Percentiles rank a stretch among this genome's conserved stretches.
phyloP scores from a whole-genome alignment of 2,113 vertebrate species.

The Peromyscus polionotus region DNA sequence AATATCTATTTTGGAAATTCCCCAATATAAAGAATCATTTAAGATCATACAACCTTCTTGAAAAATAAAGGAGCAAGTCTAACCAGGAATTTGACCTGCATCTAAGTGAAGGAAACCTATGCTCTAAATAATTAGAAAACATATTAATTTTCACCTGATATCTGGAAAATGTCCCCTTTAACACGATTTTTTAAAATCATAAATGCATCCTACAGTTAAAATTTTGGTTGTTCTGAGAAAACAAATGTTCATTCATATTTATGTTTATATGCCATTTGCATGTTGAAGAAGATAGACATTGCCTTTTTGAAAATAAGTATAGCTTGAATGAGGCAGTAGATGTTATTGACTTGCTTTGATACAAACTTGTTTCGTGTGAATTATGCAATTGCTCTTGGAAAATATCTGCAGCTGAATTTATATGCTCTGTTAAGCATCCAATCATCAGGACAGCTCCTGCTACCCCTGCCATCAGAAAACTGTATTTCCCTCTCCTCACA shows the following conservation, averaged over 20 bases:
- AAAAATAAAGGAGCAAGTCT: neutral
- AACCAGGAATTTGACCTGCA: neutral
- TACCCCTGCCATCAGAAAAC: slow-evolving; percentile 72
- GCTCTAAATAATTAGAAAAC: neutral
- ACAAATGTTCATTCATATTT: neutral
- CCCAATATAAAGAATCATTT: neutral
- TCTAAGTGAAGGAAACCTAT: neutral
- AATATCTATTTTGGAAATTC: neutral
- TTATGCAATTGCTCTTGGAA: slow-evolving; percentile 73
- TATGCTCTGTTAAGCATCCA: slow-evolving; percentile 72
- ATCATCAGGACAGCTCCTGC: slow-evolving; percentile 57
- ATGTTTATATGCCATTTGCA: neutral
- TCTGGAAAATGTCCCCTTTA: neutral
- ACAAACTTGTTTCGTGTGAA: slow-evolving; percentile 63
- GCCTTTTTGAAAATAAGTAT: slow-evolving; percentile 7
- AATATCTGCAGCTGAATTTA: slow-evolving; percentile 75
- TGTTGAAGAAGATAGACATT: slow-evolving; percentile 10
- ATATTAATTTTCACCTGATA: neutral
- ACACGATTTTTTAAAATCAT: neutral
- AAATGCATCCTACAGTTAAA: neutral
- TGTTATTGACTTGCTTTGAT: slow-evolving; percentile 50
- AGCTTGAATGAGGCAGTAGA: slow-evolving; percentile 36
- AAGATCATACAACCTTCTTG: neutral
- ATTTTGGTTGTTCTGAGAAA: slow-evolving; percentile 25
- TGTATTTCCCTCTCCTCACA: slow-evolving; percentile 48